Evolutionary conservation across 92 coral and sea anemone species (phyloP).

Genomic region (Porites cylindrica): DNA sequence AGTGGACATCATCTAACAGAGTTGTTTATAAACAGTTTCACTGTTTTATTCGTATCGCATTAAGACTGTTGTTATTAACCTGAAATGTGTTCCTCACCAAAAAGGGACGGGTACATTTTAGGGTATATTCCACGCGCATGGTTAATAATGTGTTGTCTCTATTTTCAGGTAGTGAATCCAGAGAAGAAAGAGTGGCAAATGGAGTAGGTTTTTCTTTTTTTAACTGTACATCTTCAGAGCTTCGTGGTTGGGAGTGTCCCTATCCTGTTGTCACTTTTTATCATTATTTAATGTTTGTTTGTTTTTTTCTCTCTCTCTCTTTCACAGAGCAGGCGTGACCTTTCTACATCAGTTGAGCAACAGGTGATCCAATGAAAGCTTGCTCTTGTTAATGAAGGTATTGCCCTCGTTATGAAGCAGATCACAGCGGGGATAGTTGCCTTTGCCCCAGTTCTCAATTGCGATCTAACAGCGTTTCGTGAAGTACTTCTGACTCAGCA

Average conservation of each 20-base stretch:
- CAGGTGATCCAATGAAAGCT: conserved; percentile 12
- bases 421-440: conserved; percentile 16
- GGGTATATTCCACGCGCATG: background rate
- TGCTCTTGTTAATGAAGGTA: conserved; percentile 11
- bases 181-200: no score
- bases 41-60: no score
- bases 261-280: no score
- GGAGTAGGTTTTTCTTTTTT: no score
- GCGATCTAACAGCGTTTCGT: conserved; percentile 20
- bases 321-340: conserved; percentile 5
- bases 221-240: no score
- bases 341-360: background rate
- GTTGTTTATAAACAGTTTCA: no score
- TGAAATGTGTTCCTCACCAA: background rate
- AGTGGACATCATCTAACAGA: no score
- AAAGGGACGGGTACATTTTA: background rate
- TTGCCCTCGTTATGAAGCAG: conserved; percentile 24
- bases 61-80: no score
- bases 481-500: conserved; percentile 12
- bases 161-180: no score
- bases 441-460: conserved; percentile 11
- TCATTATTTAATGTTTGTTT: background rate
- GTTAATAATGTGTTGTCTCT: background rate
- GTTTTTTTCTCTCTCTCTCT: background rate
- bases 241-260: no score